phyloP scores from a whole-genome alignment of 2,888 invertebrate genomes.

The Cephus nigrinus region DNA sequence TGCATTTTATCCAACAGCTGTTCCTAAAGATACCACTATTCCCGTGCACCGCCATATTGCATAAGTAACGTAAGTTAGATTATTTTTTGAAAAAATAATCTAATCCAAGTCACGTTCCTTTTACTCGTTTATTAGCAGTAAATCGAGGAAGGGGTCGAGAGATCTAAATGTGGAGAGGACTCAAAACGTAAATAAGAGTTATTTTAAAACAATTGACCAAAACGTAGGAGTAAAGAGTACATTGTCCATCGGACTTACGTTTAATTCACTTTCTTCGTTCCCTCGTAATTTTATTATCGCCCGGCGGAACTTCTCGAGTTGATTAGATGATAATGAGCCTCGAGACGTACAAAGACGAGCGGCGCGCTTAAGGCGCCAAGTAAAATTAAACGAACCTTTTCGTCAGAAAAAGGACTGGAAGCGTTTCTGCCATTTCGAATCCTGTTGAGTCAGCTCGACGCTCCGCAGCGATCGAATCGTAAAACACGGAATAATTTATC shows the following conservation, averaged over 20 bases:
- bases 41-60: too few species aligned
- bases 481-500: neutral
- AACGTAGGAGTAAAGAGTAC: neutral
- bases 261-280: neutral
- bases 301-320: slow-evolving; percentile 3
- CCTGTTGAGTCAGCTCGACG: neutral
- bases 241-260: neutral
- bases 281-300: neutral
- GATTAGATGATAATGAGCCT: slow-evolving; percentile 15
- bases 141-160: neutral
- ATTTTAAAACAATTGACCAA: neutral
- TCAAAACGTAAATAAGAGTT: too few species aligned
- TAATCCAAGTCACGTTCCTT: too few species aligned
- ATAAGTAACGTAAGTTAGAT: too few species aligned
- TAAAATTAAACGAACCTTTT: neutral
- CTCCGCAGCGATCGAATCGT: neutral
- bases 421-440: neutral
- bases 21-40: too few species aligned
- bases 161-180: neutral
- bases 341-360: neutral
- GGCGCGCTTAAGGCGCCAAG: neutral
- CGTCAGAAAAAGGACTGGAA: neutral
- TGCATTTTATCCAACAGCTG: neutral
- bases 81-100: too few species aligned
- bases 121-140: neutral